Conservation (phyloP, 2,113 vertebrate species). For the Steatornis caripensis region DNA sequence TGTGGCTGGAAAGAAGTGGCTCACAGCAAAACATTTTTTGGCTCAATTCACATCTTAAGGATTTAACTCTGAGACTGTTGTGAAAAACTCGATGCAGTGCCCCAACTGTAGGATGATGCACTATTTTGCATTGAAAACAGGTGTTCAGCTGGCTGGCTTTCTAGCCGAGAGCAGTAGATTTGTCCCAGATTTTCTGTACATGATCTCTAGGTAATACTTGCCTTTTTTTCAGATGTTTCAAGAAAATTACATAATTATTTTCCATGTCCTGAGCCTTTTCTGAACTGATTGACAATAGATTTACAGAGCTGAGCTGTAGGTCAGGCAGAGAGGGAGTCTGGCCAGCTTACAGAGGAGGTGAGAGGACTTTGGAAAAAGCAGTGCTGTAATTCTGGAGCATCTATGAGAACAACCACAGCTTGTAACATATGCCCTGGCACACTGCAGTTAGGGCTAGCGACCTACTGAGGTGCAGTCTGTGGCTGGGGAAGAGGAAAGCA, state of each 20-base stretch:
- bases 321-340: not conserved
- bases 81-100: not conserved
- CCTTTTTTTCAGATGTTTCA: not conserved
- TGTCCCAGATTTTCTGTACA: slow-evolving; percentile 27
- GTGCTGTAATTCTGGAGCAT: not conserved
- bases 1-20: not conserved
- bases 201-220: not conserved
- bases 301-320: not conserved
- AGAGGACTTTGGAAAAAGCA: not conserved
- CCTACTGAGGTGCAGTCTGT: not conserved
- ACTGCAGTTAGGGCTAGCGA: not conserved
- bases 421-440: not conserved
- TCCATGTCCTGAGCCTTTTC: not conserved
- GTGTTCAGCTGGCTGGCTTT: slow-evolving; percentile 21
- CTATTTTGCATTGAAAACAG: slow-evolving; percentile 1
- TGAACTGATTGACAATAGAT: not conserved
- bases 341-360: not conserved
- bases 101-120: not conserved
- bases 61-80: not conserved
- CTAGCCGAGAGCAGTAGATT: not conserved
- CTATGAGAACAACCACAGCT: not conserved
- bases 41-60: not conserved
- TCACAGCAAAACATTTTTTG: not conserved
- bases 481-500: not conserved
- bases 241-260: slow-evolving; percentile 10